phyloP scores from a whole-genome alignment of 2,888 invertebrate genomes.

The Netelia melanura region DNA sequence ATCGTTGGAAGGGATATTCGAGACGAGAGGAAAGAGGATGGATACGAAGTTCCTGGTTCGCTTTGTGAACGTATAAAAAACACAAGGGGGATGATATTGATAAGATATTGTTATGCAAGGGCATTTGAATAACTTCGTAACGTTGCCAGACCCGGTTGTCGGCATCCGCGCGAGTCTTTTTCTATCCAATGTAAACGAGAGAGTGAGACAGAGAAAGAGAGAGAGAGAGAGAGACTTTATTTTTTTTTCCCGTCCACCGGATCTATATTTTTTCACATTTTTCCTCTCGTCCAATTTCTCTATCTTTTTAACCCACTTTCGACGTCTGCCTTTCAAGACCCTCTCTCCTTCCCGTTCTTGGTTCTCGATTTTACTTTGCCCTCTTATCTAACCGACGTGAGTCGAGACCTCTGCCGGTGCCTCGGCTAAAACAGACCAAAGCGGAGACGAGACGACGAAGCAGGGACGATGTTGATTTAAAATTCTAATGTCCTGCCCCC shows the following conservation, averaged over 20 bases:
- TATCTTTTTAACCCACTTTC: neutral
- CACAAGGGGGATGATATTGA: conserved; percentile 50
- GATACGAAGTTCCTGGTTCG: neutral
- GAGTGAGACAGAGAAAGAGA: neutral
- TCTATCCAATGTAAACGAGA: neutral
- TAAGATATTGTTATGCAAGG: conserved; percentile 24
- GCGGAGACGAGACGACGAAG: conserved; percentile 55
- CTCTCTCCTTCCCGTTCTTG: conserved; percentile 37
- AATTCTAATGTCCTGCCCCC: conserved; percentile 78
- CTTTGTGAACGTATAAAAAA: neutral
- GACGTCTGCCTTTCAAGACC: neutral
- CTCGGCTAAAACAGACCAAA: conserved; percentile 62
- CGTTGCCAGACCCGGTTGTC: conserved; percentile 32
- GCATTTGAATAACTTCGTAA: conserved; percentile 71
- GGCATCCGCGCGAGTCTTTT: conserved; percentile 17
- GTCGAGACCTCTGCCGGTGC: conserved; percentile 34
- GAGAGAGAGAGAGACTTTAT: neutral
- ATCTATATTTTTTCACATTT: conserved; percentile 18
- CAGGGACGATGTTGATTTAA: conserved; percentile 78
- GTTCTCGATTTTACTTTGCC: conserved; percentile 38
- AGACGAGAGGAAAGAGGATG: neutral
- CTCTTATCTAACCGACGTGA: conserved; percentile 58
- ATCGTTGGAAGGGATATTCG: neutral
- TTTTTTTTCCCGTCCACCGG: neutral
- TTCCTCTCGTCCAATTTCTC: conserved; percentile 29